Base-by-base conservation (phyloP, 2,113 vertebrate genomes). In the Salvator merianae region DNA sequence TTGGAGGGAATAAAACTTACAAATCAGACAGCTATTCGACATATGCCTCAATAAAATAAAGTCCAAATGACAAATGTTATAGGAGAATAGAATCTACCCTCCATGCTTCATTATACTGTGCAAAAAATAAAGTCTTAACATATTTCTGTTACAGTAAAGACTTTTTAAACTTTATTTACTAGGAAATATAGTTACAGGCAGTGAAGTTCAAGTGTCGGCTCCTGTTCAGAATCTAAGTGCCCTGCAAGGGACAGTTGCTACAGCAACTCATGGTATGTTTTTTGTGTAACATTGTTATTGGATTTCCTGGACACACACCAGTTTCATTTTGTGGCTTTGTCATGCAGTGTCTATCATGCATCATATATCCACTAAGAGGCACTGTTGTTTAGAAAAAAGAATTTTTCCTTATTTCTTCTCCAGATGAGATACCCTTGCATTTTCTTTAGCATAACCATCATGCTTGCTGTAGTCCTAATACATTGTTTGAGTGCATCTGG, bases 181-280 rank as follows among this genome's bases (percentile, higher is more conserved):
- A 96, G 96, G 94, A 94, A 96, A 98, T 95, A 92, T 94, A 90
- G 94, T 95, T 94, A 94, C 96, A 92, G 96, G 94, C 94, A 96
- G 94, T 88, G 94, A 92, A 84, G 96, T 95, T 92, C 96, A 95
- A 94, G 93, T 91, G 91, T 96, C 94, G 91, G 94, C 91, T 93
- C 96, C 97, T 79, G 93, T 87, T 86, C 97, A 96, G 95, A 95
- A 94, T 86, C 93, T 95, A 88, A 92, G 95, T 94, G 97, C 97
- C 92, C 94, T 95, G 90, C 94, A 96, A 97, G 98, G 97, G 97
- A 97, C 91, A 88, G 92, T 93, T 93, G 62, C 93, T 79, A 93
- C 87, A 88, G 88, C 93, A 90, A 89, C 87, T 0, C 73, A 91
- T 53, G 34, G 20, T 77, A 20, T 22, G 30, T 74, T 50, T 40